Percentiles rank a stretch among this genome's conserved stretches.
Evolutionary conservation across 2,888 invertebrate genomes (phyloP).

Genomic region (Folsomia candida): DNA sequence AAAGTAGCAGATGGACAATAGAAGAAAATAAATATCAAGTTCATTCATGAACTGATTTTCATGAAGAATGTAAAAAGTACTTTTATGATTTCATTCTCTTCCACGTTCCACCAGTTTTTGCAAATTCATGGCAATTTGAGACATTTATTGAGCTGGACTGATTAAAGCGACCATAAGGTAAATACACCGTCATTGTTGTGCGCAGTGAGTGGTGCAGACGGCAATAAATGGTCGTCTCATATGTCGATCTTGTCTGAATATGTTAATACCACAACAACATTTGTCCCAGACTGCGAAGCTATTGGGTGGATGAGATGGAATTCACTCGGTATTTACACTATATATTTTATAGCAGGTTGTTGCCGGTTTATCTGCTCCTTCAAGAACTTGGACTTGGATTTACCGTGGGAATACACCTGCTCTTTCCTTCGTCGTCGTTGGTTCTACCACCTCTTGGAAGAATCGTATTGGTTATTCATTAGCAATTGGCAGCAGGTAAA

Average conservation of each 20-base stretch:
- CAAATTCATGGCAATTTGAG: background rate
- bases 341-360: no score
- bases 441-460: background rate
- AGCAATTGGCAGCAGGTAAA: slow-evolving; percentile 6
- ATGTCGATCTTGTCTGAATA: no score
- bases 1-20: slow-evolving; percentile 2
- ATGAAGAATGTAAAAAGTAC: background rate
- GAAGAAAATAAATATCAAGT: background rate
- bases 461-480: slow-evolving; percentile 11
- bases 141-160: background rate
- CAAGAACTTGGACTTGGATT: background rate
- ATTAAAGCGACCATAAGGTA: no score
- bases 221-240: no score
- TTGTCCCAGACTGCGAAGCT: background rate
- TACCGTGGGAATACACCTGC: slow-evolving; percentile 18
- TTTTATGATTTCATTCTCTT: background rate
- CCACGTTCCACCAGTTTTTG: no score
- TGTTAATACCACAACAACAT: no score
- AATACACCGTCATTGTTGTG: no score
- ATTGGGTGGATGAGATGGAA: background rate
- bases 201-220: no score
- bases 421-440: background rate
- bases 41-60: background rate
- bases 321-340: no score
- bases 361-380: background rate